Conservation (phyloP, 2,888 invertebrate species). For the Melanostoma mellinum region DNA sequence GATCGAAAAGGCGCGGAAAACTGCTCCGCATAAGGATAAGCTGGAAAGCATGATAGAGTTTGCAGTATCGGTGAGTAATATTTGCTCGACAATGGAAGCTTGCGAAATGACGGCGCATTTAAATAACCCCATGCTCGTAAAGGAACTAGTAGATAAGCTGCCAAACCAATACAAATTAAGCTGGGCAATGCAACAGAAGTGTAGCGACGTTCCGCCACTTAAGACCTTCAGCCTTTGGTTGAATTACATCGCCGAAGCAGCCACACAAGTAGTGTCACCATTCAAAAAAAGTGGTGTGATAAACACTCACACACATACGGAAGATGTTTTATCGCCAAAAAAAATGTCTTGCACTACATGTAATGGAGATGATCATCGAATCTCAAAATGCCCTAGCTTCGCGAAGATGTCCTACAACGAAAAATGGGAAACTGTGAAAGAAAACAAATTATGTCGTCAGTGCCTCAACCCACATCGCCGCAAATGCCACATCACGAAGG, state of each 20-base stretch:
- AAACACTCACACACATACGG: conserved; percentile 15
- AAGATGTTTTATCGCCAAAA: not conserved
- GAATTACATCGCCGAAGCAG: not conserved
- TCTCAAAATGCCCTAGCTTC: conserved; percentile 42
- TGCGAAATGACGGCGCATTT: too few relatives aligned
- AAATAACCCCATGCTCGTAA: too few relatives aligned
- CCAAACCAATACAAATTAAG: not conserved
- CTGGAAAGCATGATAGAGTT: too few relatives aligned
- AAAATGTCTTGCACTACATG: conserved; percentile 11
- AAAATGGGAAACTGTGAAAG: conserved; percentile 53
- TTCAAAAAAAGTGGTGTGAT: conserved; percentile 20
- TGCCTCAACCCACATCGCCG: conserved; percentile 52
- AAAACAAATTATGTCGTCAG: conserved; percentile 51
- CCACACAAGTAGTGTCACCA: conserved; percentile 14
- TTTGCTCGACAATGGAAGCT: too few relatives aligned
- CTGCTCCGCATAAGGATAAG: too few relatives aligned
- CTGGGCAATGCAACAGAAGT: not conserved
- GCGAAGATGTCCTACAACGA: conserved; percentile 19
- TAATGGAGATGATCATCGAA: not conserved
- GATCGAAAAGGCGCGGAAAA: too few relatives aligned
- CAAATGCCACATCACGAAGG: conserved; percentile 27
- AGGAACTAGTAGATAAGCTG: too few relatives aligned
- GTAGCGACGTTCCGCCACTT: not conserved
- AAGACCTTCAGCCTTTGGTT: not conserved
- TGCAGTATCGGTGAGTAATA: too few relatives aligned